Evolutionary conservation across 2,797 vertebrate species (phyloP), one percentile per base, ranked within the genome.

Genomic region (Melanotaenia maccullochi): DNA sequence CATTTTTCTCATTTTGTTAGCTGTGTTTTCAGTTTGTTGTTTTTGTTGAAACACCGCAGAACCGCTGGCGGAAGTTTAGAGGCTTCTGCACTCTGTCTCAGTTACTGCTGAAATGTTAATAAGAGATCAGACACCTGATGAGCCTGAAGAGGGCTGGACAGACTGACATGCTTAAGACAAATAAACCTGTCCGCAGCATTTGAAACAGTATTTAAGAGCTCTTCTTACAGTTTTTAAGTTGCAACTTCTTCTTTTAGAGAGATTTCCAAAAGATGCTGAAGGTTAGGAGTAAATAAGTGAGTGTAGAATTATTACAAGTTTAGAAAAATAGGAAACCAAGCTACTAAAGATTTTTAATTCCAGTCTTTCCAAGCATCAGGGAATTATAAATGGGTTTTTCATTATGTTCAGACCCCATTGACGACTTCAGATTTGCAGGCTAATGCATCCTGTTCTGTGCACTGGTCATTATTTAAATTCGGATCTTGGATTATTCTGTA

Each of bases 1-100:
- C 16, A 16, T n/a, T 5, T 0, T 0, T 1, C 54, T 36, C 1
- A 1, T 8, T 56, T 25, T 13, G 18, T 28, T n/a, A 9, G 5
- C 28, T 25, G 40, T 36, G 13, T 18, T 44, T 6, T 63, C n/a
- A 58, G 28, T 71, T 56, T 73, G 44, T 47, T 6, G 44, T 47
- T 47, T 47, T 20, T 47, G 44, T n/a, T n/a, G 5, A 49, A 49
- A 49, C 24, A 4, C 0, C 2, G 12, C 24, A 25, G 51, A 25
- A 12, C 4, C 25, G 11, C 24, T 2, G 24, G 13, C 12, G 12
- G 47, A 51, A 0, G 9, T 54, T 25, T 28, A 28, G 51, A 24
- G 5, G 12, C 12, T 25, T 28, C 24, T 54, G 51, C 47, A 24
- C n/a, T 22, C 47, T 51, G 47, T 12, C 9, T 51, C 47, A 22